Conservation (phyloP, 1,140 invertebrate genomes). For the Pararge aegeria region DNA sequence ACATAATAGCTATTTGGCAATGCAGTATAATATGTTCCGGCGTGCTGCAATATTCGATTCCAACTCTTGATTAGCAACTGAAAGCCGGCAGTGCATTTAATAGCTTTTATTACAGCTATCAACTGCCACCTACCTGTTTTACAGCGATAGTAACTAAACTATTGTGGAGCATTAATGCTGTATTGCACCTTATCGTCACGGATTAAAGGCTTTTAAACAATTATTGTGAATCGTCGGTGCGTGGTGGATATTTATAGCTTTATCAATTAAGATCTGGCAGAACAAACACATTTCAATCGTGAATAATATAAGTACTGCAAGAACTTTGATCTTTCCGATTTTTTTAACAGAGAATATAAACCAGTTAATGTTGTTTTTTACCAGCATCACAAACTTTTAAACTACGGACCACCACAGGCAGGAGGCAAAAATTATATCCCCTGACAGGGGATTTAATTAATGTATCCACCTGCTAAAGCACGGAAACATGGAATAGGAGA, state of each 20-base stretch:
- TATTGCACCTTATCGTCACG: not conserved
- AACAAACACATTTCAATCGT: not conserved
- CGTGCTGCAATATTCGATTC: not conserved
- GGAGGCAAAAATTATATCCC: too few relatives aligned
- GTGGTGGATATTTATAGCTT: not conserved
- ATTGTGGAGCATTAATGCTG: too few relatives aligned
- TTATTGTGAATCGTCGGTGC: not conserved
- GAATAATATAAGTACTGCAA: not conserved
- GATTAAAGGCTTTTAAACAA: not conserved
- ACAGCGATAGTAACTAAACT: too few relatives aligned
- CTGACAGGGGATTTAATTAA: too few relatives aligned
- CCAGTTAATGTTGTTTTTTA: too few relatives aligned
- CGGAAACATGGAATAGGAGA: too few relatives aligned
- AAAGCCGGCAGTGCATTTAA: constrained; percentile 12
- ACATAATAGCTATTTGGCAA: not conserved
- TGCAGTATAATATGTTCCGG: not conserved
- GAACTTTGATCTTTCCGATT: not conserved
- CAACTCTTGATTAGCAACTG: not conserved
- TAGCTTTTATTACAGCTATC: constrained; percentile 10
- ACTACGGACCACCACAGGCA: too few relatives aligned
- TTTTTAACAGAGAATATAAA: not conserved
- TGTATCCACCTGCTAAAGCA: too few relatives aligned
- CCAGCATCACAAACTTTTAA: too few relatives aligned
- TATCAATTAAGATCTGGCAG: not conserved
- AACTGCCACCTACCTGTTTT: constrained; percentile 11